A percentile compares a stretch with the other conserved stretches of the same genome.
These are phyloP conservation scores for Plodia interpunctella DNA, from an alignment of 1,140 invertebrate genomes.

Conservation along the genomic window DNA sequence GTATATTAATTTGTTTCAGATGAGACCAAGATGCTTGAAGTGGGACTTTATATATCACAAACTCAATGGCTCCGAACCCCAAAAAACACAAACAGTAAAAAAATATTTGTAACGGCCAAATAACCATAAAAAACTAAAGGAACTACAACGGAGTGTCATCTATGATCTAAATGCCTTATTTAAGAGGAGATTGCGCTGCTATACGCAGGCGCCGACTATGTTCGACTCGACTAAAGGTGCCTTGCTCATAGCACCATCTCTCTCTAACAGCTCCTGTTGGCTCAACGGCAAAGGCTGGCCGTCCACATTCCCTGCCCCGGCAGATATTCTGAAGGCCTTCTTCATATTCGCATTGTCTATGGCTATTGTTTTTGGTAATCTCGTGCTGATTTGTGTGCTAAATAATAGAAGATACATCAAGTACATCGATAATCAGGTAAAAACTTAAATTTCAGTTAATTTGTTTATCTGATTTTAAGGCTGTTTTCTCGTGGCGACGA, in stretches of 20 bases:
- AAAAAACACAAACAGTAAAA: background rate
- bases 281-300: slow-evolving; percentile 80
- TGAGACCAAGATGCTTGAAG: too few relatives aligned
- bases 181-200: slow-evolving; percentile 59
- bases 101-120: background rate
- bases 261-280: slow-evolving; percentile 89
- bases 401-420: slow-evolving; percentile 88
- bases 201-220: slow-evolving; percentile 71
- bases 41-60: too few relatives aligned
- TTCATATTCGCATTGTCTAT: slow-evolving; percentile 85
- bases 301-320: slow-evolving; percentile 79
- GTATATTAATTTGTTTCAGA: too few relatives aligned
- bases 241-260: slow-evolving; percentile 84
- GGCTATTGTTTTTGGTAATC: slow-evolving; percentile 86
- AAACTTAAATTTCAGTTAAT: background rate
- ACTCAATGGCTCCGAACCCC: too few relatives aligned
- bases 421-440: slow-evolving; percentile 91
- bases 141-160: slow-evolving; percentile 23
- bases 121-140: background rate
- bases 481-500: too few relatives aligned
- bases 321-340: slow-evolving; percentile 84
- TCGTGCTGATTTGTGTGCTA: slow-evolving; percentile 88
- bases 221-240: slow-evolving; percentile 77
- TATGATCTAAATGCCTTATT: slow-evolving; percentile 71
- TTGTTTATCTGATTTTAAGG: slow-evolving; percentile 50